Evolutionary conservation across 2,888 invertebrate genomes (phyloP).

Genomic region (Ceraclea dissimilis): DNA sequence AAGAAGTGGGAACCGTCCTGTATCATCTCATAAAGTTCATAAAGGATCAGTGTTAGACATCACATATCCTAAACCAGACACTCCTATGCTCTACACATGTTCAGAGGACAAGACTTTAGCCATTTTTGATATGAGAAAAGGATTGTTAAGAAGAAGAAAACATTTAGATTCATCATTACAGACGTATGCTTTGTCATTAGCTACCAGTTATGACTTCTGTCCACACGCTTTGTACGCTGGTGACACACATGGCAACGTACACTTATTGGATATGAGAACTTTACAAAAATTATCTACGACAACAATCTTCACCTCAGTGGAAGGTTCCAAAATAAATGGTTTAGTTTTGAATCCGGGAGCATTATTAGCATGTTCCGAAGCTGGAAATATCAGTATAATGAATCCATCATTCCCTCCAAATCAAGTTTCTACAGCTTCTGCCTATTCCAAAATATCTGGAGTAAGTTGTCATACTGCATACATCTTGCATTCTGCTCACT

Average conservation of each 20-base stretch:
- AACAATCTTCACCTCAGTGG: conserved; percentile 37
- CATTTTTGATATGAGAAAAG: conserved; percentile 49
- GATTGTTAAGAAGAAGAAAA: conserved; percentile 38
- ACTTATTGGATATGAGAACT: conserved; percentile 33
- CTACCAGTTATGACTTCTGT: conserved; percentile 23
- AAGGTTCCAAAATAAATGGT: conserved; percentile 40
- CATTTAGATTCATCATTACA: conserved; percentile 39
- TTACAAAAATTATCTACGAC: conserved; percentile 15
- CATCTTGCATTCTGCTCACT: conserved; percentile 5
- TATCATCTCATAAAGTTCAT: conserved; percentile 44
- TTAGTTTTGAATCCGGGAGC: conserved; percentile 39
- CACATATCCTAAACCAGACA: conserved; percentile 32
- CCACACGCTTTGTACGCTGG: conserved; percentile 40
- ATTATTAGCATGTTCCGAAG: conserved; percentile 42
- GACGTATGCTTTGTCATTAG: conserved; percentile 27
- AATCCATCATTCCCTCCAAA: conserved; percentile 42
- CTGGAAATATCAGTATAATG: conserved; percentile 43
- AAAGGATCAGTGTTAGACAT: conserved; percentile 43
- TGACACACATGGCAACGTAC: conserved; percentile 41
- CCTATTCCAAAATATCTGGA: conserved; percentile 42
- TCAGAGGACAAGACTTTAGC: conserved; percentile 53
- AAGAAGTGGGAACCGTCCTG: conserved; percentile 37
- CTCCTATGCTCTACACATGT: conserved; percentile 47
- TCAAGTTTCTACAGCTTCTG: conserved; percentile 36
- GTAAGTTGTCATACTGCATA: conserved; percentile 29